Base-by-base conservation (phyloP, 30 jellyfish, hydroid and myxozoan species). In the Cassiopea andromeda region DNA sequence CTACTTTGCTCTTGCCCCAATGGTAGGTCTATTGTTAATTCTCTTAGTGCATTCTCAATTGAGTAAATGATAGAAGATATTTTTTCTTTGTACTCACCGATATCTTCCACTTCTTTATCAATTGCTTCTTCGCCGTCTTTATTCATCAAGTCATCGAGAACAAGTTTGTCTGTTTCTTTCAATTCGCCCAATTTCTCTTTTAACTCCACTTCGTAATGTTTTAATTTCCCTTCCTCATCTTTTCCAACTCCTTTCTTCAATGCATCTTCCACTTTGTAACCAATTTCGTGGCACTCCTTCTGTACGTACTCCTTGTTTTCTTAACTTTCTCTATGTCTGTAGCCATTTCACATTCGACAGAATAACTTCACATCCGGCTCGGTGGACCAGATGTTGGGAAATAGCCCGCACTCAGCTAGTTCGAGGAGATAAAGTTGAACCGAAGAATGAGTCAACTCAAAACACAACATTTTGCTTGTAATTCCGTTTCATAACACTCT, bases 221-320 rank as follows among this genome's bases (percentile, higher is more conserved):
- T 46, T 58, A 77, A 45, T 5, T 48, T 58, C 48, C 86, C 86
- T 44, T 44, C 86, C 5, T 77, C 86, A 19, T n/a, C 46, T 17
- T 66, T 1, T 58, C 60, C 86, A 69, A 50, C 48, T 67, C 46
- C 80, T 38, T 81, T 77, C 44, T 54, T 54, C 64, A 81, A 60
- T 48, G 67, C 45, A 15, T 81, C 89, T 81, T 81, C 67, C 81
- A 81, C 89, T 19, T 76, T 13, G 48, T 76, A 17, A 69, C 85
- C 48, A 54, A 17, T 64, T 76, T 76, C 85, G 86, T 77, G 73
- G 60, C 86, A 48, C 72, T 77, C 74, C 72, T 75, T 44, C 84
- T 50, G 48, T 46, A 77, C 68, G 48, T 46, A 44, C 68, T 77
- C 60, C 86, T 2, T 58, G 47, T 77, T 77, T 77, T 77, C 86